Base-by-base conservation (phyloP, 2,888 invertebrate genomes). In the Apoda limacodes region DNA sequence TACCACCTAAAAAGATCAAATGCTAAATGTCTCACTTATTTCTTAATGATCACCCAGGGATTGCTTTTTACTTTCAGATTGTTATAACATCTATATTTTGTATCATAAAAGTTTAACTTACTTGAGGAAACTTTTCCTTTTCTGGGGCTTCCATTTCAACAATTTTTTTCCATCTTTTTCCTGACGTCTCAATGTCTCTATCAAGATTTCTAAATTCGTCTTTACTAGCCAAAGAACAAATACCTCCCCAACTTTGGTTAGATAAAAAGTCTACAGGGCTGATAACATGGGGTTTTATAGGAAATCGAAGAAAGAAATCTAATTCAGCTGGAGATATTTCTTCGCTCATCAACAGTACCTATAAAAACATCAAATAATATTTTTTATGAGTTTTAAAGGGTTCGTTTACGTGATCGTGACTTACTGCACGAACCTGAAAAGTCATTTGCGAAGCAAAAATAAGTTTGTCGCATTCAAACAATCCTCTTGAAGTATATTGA, bases 91-190 rank as follows among this genome's bases (percentile, higher is more conserved):
- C 11, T 2, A 29, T 13, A 6, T 12, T 24, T 5, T 9, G 5
- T 5, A 13, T 14, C 13, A 17, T 26, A 17, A 7, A 13, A 19
- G 7, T 23, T 25, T n/a, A n/a, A 30, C 36, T 35, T 46, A 78
- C 82, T 66, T 96, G 96, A 0, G 98, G 98, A 65, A 98, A 93
- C 64, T 96, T 97, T 60, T 98, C 97, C 45, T 93, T 88, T 67
- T 98, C 98, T 1, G 98, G 96, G 52, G 91, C 89, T 58, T 98
- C 97, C 49, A 92, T 89, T 71, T 98, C 98, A 2, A 97, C 92
- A 51, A 97, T 87, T 70, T 97, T 97, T 67, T 96, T 96, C 98
- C 98, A 98, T 33, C 96, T 85, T 60, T 97, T 98, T n/a, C 93
- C 90, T 1, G 95, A 95, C 3, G 91, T 94, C 71, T 98, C 97